Conservation (phyloP, 2,888 invertebrate species). For the Apantesis nais region DNA sequence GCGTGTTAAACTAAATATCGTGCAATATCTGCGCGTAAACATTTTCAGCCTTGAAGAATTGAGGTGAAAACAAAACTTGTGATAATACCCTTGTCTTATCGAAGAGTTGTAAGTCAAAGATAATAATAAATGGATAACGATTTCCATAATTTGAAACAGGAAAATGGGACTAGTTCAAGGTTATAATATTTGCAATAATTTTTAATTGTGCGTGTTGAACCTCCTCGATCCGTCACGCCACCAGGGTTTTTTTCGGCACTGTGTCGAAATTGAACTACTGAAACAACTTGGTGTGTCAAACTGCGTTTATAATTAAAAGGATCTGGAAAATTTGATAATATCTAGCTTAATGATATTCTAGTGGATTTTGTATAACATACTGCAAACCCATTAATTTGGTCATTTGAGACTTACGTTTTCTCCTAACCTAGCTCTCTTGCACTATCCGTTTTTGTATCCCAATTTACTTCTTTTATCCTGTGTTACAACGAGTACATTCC, state of each 20-base stretch:
- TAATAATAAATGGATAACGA: slow-evolving; percentile 5
- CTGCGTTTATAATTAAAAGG: background rate
- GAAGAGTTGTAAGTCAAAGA: slow-evolving; percentile 3
- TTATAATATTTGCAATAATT: background rate
- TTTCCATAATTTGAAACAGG: background rate
- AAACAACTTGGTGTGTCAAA: background rate
- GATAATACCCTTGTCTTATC: slow-evolving; percentile 26
- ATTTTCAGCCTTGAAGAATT: slow-evolving; percentile 26
- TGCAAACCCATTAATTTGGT: too few species aligned
- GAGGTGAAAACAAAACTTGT: slow-evolving; percentile 27
- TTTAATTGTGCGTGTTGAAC: background rate
- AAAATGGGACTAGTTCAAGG: slow-evolving; percentile 10
- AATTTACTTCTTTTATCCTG: too few species aligned
- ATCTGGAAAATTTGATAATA: background rate
- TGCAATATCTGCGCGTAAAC: slow-evolving; percentile 3
- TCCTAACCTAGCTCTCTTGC: too few species aligned
- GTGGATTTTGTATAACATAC: too few species aligned
- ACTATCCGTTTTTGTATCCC: too few species aligned
- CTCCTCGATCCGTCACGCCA: background rate
- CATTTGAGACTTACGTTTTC: too few species aligned
- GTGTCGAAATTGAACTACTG: background rate
- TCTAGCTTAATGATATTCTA: too few species aligned
- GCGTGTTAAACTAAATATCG: slow-evolving; percentile 7
- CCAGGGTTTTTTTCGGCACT: background rate
- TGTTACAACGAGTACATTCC: too few species aligned